Percentiles rank a stretch among this genome's conserved stretches.
These are phyloP conservation scores for Falco concolor DNA, from an alignment of 2,797 vertebrate genomes.

Conservation along the genomic window DNA sequence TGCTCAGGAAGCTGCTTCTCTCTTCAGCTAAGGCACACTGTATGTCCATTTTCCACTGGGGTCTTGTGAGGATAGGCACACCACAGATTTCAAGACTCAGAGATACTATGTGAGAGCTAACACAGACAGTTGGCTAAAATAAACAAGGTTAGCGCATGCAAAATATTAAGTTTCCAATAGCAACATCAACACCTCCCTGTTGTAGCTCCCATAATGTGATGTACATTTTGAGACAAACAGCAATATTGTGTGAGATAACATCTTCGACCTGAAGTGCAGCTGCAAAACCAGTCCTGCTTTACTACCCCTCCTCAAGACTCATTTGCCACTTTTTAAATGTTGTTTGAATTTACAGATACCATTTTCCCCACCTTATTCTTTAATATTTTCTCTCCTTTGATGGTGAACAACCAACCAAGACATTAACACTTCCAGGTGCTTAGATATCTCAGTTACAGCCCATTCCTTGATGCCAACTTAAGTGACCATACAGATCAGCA, in stretches of 20 bases:
- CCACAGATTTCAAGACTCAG: not conserved
- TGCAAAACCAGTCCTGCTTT: not conserved
- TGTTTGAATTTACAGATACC: not conserved
- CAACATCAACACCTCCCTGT: not conserved
- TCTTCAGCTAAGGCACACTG: not conserved
- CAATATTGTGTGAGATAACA: not conserved
- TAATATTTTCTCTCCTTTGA: not conserved
- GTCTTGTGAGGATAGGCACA: not conserved
- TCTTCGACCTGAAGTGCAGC: not conserved
- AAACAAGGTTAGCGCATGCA: not conserved
- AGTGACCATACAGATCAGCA: not conserved
- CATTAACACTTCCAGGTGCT: not conserved
- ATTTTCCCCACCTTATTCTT: not conserved
- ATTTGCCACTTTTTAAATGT: not conserved
- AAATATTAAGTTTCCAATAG: conserved; percentile 24
- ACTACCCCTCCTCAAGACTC: not conserved
- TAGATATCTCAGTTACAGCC: not conserved
- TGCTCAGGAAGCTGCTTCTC: not conserved
- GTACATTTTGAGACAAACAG: not conserved
- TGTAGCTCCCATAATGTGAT: not conserved
- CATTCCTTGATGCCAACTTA: not conserved
- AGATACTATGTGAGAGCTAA: not conserved
- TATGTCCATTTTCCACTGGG: not conserved
- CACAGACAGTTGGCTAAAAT: not conserved
- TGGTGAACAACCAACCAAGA: not conserved